Evolutionary conservation across 2,113 vertebrate genomes (phyloP).

Genomic region (Mungos mungo): DNA sequence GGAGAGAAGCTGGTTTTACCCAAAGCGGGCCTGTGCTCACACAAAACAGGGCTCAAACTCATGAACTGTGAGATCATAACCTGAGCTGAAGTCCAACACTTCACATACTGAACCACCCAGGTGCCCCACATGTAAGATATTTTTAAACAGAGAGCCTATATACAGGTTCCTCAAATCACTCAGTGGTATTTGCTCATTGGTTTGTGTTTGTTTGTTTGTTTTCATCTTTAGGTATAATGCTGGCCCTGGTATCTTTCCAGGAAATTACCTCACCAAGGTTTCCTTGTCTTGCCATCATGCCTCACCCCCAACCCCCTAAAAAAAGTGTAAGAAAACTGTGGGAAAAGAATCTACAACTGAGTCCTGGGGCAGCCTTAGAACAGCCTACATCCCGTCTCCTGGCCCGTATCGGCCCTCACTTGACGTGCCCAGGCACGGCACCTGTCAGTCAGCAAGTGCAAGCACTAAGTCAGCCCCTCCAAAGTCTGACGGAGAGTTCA

Average conservation of each 20-base stretch:
- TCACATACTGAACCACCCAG: no score
- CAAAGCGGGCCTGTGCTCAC: no score
- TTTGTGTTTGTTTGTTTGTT: background rate
- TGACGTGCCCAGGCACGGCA: background rate
- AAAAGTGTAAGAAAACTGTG: background rate
- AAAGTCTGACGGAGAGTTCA: background rate
- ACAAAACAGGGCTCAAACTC: no score
- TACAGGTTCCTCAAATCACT: background rate
- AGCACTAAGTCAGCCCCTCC: background rate
- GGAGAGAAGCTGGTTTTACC: no score
- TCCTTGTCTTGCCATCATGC: background rate
- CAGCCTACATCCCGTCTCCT: background rate
- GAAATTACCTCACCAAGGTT: background rate
- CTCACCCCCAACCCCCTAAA: rapidly evolving
- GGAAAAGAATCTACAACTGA: background rate
- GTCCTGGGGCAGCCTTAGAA: background rate
- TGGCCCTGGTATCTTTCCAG: background rate
- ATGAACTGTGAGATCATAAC: no score
- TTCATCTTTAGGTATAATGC: background rate
- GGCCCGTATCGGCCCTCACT: background rate
- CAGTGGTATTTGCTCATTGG: background rate
- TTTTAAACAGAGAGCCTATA: background rate
- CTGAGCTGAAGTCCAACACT: no score
- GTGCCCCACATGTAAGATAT: background rate
- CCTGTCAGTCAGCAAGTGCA: background rate